Percentiles rank a stretch among this genome's conserved stretches.
Conservation (phyloP, 2,113 vertebrate species). For the Gymnorhina tibicen region DNA sequence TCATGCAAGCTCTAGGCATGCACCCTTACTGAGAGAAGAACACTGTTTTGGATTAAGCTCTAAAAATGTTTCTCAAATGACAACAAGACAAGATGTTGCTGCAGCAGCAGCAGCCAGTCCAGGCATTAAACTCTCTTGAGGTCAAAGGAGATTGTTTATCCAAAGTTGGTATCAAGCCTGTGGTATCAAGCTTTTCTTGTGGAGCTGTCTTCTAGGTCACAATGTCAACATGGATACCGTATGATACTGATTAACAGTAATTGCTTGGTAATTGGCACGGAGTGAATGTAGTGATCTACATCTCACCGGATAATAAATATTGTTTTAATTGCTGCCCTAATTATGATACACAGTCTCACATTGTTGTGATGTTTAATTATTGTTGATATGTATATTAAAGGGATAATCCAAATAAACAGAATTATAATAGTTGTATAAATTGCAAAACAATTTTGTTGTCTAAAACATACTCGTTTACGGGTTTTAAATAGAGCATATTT, state of each 20-base stretch:
- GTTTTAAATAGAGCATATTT: background rate
- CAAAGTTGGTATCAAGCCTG: background rate
- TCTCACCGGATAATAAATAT: slow-evolving; percentile 24
- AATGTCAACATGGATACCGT: background rate
- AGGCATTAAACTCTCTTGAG: background rate
- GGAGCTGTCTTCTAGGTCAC: slow-evolving; percentile 27
- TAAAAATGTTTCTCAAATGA: background rate
- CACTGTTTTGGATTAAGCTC: background rate
- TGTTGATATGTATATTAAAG: background rate
- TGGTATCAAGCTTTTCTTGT: background rate
- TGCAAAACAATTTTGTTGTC: background rate
- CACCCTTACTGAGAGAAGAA: background rate
- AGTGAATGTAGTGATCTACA: slow-evolving; percentile 34
- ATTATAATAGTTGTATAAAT: background rate
- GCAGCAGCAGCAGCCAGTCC: background rate
- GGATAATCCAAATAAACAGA: background rate
- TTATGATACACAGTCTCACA: background rate
- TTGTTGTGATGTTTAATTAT: background rate
- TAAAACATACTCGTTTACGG: background rate
- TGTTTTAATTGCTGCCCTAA: slow-evolving; percentile 44
- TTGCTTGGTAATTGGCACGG: slow-evolving; percentile 40
- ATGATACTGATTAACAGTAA: slow-evolving; percentile 42
- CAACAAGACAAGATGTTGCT: background rate
- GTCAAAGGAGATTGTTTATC: slow-evolving; percentile 3
- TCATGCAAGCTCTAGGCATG: background rate